Evolutionary conservation across 1,140 invertebrate genomes (phyloP), one percentile per base, ranked within the genome.

Genomic region (Formica exsecta): DNA sequence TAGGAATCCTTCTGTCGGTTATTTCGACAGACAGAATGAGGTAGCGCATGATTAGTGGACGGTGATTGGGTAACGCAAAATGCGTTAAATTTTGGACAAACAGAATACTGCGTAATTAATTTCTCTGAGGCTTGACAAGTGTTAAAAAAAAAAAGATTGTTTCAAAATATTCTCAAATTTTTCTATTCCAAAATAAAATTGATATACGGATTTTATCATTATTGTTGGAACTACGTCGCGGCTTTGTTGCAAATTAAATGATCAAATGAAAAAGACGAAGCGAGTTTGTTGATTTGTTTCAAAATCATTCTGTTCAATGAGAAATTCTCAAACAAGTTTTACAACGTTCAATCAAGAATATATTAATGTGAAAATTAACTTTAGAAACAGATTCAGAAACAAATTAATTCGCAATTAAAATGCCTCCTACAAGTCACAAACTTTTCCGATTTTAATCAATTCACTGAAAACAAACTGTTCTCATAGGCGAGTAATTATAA

Each of bases 11-110:
- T 81, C 79, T 83, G 68, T 83, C 79, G 25, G 38, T 74, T 83
- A 83, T 83, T 83, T 74, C 68, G 54, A 83, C 54, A 25, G 79
- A 83, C 79, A 61, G 79, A 83, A 83, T 83, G 79, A 74, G 79
- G 79, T 54, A 54, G 66, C 79, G 70, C 54, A 73, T 73, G 79
- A 81, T 44, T 61, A 73, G 51, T 81, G 13, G 68, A 25, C 25
- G 79, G 54, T 38, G 77, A 70, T 59, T 36, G 29, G 8, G 29
- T 13, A 25, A 61, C 44, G 79, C 41, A 57, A 36, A 32, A 83
- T 51, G 48, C 48, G 48, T 74, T 61, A 36, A 83, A 41, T 13
- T 80, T 29, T 48, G 7, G 2, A 9, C 48, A 59, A 32, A 25
- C 19, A 6, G 3, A 11, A 44, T n/a, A 68, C 25, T 44, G 3